These are phyloP conservation scores for Ephestia elutella DNA, from an alignment of 1,140 invertebrate genomes.

Conservation along the genomic window DNA sequence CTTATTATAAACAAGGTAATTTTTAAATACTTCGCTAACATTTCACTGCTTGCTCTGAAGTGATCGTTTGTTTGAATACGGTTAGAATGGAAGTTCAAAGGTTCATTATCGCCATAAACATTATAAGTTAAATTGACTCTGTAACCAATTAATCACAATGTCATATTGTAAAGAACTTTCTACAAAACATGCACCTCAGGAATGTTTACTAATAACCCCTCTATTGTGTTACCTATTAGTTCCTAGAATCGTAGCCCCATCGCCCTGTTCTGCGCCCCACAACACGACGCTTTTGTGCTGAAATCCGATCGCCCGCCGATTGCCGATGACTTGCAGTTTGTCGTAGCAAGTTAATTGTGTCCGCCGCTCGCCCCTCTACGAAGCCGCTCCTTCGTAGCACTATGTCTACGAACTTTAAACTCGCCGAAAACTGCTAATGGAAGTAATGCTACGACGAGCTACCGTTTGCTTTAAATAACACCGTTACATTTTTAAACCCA, in stretches of 20 bases:
- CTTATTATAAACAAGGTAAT: too few species aligned
- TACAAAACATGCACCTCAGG: neutral
- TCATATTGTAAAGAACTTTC: neutral
- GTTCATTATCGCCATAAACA: too few species aligned
- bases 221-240: slow-evolving; percentile 44
- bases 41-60: too few species aligned
- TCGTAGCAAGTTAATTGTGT: slow-evolving; percentile 59
- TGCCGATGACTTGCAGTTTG: slow-evolving; percentile 60
- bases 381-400: slow-evolving; percentile 15
- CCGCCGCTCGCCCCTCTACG: slow-evolving; percentile 22
- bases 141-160: too few species aligned
- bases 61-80: too few species aligned
- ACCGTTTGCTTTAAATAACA: slow-evolving; percentile 5
- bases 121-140: too few species aligned
- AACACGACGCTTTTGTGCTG: slow-evolving; percentile 50
- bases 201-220: slow-evolving; percentile 26
- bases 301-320: slow-evolving; percentile 54
- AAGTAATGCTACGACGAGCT: slow-evolving; percentile 18
- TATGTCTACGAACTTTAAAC: slow-evolving; percentile 36
- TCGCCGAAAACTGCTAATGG: slow-evolving; percentile 26
- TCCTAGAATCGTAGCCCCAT: slow-evolving; percentile 33
- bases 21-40: too few species aligned
- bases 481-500: neutral
- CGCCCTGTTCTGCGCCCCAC: slow-evolving; percentile 13
- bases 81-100: too few species aligned